Conservation (phyloP, 2,888 invertebrate genomes). For the Drosophila pseudotakahashii region DNA sequence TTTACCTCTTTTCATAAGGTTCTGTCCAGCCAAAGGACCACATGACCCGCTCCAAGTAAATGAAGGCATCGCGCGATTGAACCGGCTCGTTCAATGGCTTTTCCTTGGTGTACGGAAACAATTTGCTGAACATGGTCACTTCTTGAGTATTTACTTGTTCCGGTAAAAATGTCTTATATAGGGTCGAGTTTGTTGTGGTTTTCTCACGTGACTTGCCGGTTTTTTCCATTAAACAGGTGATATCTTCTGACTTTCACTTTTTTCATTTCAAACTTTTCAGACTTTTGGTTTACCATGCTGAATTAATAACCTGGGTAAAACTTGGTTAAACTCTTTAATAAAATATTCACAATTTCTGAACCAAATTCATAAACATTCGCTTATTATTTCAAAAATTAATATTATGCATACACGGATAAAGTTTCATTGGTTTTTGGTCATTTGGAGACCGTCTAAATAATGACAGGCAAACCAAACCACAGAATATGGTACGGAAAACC, state of each 20-base stretch:
- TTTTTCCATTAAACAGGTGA: background rate
- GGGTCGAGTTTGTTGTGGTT: background rate
- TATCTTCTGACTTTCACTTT: too few relatives aligned
- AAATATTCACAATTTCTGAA: background rate
- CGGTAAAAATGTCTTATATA: constrained; percentile 8
- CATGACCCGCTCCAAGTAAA: constrained; percentile 55
- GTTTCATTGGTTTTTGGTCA: constrained; percentile 16
- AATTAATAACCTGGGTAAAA: constrained; percentile 8
- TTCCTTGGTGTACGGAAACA: constrained; percentile 18
- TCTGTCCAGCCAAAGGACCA: constrained; percentile 24
- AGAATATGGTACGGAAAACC: constrained; percentile 26
- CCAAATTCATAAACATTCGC: background rate
- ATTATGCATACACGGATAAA: background rate
- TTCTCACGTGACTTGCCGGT: background rate
- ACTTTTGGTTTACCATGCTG: too few relatives aligned
- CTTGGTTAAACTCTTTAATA: too few relatives aligned
- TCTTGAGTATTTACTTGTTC: background rate
- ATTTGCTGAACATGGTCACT: constrained; percentile 14
- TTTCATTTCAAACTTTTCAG: too few relatives aligned
- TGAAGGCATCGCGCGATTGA: constrained; percentile 53
- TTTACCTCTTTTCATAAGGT: constrained; percentile 4
- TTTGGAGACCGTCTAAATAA: constrained; percentile 20
- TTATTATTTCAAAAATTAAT: background rate
- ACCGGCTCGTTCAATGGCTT: constrained; percentile 13
- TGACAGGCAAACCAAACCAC: constrained; percentile 38